Evolutionary conservation across 2,888 invertebrate species (phyloP).

Genomic region (Synergus gifuensis): DNA sequence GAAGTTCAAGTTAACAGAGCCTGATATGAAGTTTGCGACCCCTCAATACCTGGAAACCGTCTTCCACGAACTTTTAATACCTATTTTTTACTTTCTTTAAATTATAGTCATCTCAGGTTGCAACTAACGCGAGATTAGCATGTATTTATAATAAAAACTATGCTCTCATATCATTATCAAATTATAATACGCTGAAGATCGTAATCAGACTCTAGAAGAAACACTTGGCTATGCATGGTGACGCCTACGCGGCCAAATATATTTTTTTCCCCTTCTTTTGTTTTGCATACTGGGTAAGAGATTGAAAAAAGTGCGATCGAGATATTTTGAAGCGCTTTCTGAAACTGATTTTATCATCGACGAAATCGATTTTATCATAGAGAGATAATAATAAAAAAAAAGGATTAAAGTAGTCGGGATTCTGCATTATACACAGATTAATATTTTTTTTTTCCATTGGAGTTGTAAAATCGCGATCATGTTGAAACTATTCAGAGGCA

Average conservation of each 20-base stretch:
- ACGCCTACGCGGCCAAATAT: conserved; percentile 27
- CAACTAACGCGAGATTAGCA: conserved; percentile 75
- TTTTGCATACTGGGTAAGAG: conserved; percentile 20
- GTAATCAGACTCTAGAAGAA: conserved; percentile 67
- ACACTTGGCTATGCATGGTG: conserved; percentile 32
- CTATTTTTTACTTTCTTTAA: conserved; percentile 44
- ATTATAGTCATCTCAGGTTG: conserved; percentile 54
- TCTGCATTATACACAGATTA: too few relatives aligned
- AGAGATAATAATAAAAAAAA: too few relatives aligned
- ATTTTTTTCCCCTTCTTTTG: conserved; percentile 13
- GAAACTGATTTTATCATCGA: conserved; percentile 24
- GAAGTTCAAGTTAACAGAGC: conserved; percentile 17
- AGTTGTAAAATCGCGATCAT: conserved; percentile 3
- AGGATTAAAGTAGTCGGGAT: too few relatives aligned
- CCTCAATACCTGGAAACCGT: conserved; percentile 29
- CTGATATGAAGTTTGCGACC: conserved; percentile 6
- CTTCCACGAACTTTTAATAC: conserved; percentile 32
- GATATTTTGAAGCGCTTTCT: too few relatives aligned
- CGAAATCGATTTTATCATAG: too few relatives aligned
- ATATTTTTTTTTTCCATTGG: not conserved
- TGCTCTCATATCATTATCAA: conserved; percentile 75
- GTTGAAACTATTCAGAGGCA: conserved; percentile 33
- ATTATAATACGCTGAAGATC: conserved; percentile 74
- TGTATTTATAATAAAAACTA: conserved; percentile 73
- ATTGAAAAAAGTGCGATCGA: conserved; percentile 1